Conservation (phyloP, 2,113 vertebrate genomes). For the Lepus timidus region DNA sequence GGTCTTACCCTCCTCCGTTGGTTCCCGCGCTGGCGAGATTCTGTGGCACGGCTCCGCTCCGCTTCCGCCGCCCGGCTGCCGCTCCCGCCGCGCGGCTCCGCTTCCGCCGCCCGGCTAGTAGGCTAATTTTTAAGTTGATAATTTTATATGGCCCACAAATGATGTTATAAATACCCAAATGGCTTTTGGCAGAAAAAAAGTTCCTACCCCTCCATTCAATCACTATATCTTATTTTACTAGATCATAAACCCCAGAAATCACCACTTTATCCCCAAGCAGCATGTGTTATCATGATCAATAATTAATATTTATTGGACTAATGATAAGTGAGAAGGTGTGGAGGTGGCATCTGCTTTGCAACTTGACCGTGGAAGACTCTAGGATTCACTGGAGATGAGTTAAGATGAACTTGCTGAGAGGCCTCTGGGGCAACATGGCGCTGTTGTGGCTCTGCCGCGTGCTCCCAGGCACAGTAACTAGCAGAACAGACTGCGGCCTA, state of each 20-base stretch:
- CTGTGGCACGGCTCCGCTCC: no score
- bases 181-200: no score
- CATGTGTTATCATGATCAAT: neutral
- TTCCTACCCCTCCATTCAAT: neutral
- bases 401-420: neutral
- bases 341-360: neutral
- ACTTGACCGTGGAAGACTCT: neutral
- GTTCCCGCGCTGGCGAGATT: no score
- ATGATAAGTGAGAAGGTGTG: neutral
- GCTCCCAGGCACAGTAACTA: neutral
- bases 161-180: no score
- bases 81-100: no score
- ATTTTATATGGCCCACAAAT: no score
- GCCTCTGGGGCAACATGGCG: accelerated
- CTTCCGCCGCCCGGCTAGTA: no score
- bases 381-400: neutral
- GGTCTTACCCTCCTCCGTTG: no score
- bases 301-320: neutral
- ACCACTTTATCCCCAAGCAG: neutral
- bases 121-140: no score
- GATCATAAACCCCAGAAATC: neutral
- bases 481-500: neutral
- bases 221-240: neutral
- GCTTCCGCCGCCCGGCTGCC: no score
- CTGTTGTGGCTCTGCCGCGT: neutral